Evolutionary conservation across 1,140 invertebrate species (phyloP).

Genomic region (Conus betulinus): DNA sequence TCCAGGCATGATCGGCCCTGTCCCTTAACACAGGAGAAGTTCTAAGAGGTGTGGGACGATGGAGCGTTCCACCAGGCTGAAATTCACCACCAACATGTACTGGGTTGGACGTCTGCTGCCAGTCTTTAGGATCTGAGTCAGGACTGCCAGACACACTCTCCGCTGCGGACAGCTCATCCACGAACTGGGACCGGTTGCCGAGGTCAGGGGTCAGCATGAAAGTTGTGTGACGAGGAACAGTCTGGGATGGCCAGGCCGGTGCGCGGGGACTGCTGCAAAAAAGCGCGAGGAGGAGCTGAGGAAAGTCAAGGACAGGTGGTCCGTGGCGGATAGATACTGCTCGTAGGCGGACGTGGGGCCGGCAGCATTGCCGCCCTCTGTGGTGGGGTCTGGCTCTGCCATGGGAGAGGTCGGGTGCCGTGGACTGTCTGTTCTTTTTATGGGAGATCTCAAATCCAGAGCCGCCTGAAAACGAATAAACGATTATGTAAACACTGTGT

Average conservation of each 20-base stretch:
- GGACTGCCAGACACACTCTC: not conserved
- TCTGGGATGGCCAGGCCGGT: not conserved
- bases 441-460: no score
- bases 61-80: not conserved
- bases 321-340: not conserved
- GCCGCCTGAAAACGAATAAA: no score
- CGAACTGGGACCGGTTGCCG: not conserved
- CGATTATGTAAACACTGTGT: no score
- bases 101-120: not conserved
- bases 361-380: not conserved
- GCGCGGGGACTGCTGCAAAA: not conserved
- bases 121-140: not conserved
- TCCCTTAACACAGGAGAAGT: no score
- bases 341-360: not conserved
- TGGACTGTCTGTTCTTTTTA: no score
- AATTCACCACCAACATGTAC: not conserved
- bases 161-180: not conserved
- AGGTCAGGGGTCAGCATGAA: not conserved
- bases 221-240: not conserved
- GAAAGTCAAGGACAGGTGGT: not conserved
- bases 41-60: not conserved
- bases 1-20: not conserved
- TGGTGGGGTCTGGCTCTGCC: not conserved
- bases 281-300: not conserved
- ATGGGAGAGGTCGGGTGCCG: not conserved